Percentiles rank a stretch among this genome's conserved stretches.
Evolutionary conservation across 2,113 vertebrate species (phyloP).

Genomic region (Alces alces): DNA sequence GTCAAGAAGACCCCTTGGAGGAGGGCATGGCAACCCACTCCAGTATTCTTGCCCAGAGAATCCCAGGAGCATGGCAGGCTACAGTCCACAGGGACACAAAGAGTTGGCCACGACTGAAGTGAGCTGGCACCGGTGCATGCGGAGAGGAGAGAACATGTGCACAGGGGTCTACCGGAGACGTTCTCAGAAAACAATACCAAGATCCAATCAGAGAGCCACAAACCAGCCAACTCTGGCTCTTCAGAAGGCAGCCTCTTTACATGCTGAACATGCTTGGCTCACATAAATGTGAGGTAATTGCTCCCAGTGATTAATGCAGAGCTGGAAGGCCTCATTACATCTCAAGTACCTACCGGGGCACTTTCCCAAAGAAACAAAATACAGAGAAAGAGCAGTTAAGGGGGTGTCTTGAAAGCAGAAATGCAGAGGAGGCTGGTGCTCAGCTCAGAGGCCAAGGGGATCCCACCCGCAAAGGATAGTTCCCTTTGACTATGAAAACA

Average conservation of each 20-base stretch:
- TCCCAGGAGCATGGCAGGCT: background rate
- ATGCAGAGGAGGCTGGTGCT: background rate
- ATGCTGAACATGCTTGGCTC: background rate
- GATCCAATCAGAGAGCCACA: background rate
- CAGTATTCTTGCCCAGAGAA: background rate
- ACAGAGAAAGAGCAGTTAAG: background rate
- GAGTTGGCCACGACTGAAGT: background rate
- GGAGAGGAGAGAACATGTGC: background rate
- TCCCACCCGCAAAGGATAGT: background rate
- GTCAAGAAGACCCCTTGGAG: background rate
- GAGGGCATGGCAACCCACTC: background rate
- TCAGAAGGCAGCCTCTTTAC: background rate
- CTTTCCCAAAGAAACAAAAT: conserved; percentile 33
- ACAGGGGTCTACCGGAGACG: background rate
- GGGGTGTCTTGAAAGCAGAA: background rate
- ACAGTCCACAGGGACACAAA: background rate
- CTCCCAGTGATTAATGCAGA: conserved; percentile 25
- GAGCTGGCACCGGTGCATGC: background rate
- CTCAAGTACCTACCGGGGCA: background rate
- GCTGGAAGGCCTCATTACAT: background rate
- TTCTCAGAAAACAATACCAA: background rate
- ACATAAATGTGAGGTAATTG: background rate
- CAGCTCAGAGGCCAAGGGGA: background rate
- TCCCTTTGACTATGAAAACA: background rate
- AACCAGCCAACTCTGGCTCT: background rate